Evolutionary conservation across 2,113 vertebrate species (phyloP).

Genomic region (human (Homo sapiens)): DNA sequence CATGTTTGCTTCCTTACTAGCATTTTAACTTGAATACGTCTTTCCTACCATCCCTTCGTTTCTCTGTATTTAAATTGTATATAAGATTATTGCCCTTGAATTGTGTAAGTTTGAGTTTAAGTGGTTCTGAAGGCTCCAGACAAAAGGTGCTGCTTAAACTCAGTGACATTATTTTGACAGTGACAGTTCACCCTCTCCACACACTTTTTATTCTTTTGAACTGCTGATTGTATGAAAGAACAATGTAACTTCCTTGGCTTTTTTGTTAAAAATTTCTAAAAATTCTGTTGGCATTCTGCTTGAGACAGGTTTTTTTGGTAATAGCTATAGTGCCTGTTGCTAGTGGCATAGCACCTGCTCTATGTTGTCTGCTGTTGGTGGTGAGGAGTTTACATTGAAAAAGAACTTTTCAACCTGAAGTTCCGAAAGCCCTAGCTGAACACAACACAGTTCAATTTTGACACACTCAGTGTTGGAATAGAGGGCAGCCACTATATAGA

Average conservation of each 20-base stretch:
- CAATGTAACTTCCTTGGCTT: slow-evolving; percentile 25
- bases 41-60: neutral
- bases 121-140: slow-evolving; percentile 4
- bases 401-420: neutral
- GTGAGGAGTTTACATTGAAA: neutral
- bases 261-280: slow-evolving; percentile 48
- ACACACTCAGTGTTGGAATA: neutral
- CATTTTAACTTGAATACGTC: neutral
- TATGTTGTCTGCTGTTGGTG: neutral
- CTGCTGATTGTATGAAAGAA: neutral
- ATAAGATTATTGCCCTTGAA: neutral
- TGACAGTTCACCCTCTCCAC: neutral
- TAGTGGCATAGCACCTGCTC: neutral
- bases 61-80: neutral
- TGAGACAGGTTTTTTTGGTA: slow-evolving; percentile 51
- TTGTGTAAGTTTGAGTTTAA: neutral
- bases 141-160: neutral
- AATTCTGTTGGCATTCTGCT: slow-evolving; percentile 16
- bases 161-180: neutral
- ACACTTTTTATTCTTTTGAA: slow-evolving; percentile 9
- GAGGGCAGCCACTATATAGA: neutral
- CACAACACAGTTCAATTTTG: neutral
- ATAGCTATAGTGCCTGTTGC: neutral
- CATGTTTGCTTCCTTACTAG: neutral
- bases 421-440: neutral